Conservation (phyloP, 1,140 invertebrate species). For the Leptopilina boulardi region DNA sequence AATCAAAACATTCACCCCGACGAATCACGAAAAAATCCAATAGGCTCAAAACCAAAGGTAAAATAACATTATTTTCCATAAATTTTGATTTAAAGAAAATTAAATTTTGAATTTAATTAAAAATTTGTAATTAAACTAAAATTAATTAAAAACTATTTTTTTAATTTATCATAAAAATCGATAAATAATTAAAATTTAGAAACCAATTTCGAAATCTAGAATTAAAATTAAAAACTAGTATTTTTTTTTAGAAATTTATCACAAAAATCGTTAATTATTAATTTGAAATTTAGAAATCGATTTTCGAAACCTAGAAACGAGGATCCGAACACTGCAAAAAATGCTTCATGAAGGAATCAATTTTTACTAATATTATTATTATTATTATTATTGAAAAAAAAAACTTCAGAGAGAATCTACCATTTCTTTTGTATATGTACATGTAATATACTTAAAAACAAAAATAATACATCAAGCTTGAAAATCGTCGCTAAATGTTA, state of each 20-base stretch:
- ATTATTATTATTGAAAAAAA: too few species aligned
- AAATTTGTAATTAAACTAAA: too few species aligned
- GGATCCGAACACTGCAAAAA: conserved; percentile 63
- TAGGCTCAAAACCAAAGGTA: conserved; percentile 44
- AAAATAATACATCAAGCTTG: not conserved
- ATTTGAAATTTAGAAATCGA: conserved; percentile 52
- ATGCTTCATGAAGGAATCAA: conserved; percentile 65
- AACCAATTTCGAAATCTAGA: too few species aligned
- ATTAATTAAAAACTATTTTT: too few species aligned
- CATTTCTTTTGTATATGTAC: conserved; percentile 2
- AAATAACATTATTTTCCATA: conserved; percentile 12
- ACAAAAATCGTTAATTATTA: not conserved
- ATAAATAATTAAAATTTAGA: conserved; percentile 33
- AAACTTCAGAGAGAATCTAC: not conserved
- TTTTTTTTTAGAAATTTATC: too few species aligned
- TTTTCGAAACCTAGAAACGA: conserved; percentile 61
- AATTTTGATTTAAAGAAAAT: conserved; percentile 18
- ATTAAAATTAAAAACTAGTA: too few species aligned
- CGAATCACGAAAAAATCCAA: conserved; percentile 36
- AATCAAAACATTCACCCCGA: conserved; percentile 42
- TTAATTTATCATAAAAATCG: too few species aligned
- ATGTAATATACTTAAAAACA: conserved; percentile 24
- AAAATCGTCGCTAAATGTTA: not conserved
- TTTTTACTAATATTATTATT: conserved; percentile 58
- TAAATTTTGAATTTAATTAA: not conserved